Evolutionary conservation across 1,140 invertebrate genomes (phyloP).

Genomic region (Galleria mellonella): DNA sequence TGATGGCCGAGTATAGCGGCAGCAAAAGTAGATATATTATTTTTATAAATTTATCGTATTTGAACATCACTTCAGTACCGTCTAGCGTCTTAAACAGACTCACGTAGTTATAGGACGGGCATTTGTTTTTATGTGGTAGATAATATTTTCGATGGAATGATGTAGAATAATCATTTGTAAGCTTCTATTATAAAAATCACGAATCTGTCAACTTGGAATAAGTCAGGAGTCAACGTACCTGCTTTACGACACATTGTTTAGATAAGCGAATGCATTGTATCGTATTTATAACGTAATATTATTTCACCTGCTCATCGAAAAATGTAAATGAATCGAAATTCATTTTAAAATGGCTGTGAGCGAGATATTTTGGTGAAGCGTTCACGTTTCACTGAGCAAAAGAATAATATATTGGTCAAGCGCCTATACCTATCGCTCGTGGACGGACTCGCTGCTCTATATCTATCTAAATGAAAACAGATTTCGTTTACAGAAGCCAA

Average conservation of each 20-base stretch:
- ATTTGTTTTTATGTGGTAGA: too few species aligned
- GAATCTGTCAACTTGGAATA: conserved; percentile 14
- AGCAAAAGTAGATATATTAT: neutral
- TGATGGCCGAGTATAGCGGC: neutral
- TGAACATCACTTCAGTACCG: too few species aligned
- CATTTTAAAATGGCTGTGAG: conserved; percentile 45
- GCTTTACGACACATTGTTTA: conserved; percentile 8
- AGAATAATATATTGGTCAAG: conserved; percentile 33
- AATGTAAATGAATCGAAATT: conserved; percentile 28
- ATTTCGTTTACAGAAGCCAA: neutral
- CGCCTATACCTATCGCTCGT: conserved; percentile 14
- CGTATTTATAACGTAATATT: neutral
- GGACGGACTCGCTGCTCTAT: conserved; percentile 5
- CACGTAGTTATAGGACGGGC: too few species aligned
- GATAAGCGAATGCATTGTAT: neutral
- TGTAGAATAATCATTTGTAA: too few species aligned
- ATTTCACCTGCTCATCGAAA: conserved; percentile 20
- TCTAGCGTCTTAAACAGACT: too few species aligned
- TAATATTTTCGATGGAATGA: too few species aligned
- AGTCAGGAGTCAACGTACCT: conserved; percentile 46
- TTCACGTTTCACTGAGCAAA: conserved; percentile 29
- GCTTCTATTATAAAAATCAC: too few species aligned
- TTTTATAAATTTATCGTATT: neutral
- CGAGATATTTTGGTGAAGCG: conserved; percentile 20
- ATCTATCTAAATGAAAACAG: conserved; percentile 7